Conservation (phyloP, 2,113 vertebrate species). For the Erpornis zantholeuca region DNA sequence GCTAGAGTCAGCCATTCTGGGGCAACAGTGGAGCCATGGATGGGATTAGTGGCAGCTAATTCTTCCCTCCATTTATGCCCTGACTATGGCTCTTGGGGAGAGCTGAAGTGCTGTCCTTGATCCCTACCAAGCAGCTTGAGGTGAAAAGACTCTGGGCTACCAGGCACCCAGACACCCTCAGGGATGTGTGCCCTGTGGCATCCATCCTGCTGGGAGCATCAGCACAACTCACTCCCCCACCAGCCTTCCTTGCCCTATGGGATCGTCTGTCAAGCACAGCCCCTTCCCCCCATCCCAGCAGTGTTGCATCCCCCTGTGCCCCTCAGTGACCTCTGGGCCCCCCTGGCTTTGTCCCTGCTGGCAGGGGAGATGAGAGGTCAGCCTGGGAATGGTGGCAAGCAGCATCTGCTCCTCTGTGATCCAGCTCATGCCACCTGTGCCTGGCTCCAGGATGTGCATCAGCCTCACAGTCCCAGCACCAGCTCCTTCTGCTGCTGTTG, state of each 20-base stretch:
- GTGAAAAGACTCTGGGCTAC: not conserved
- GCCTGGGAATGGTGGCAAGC: conserved; percentile 56
- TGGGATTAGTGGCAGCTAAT: not conserved
- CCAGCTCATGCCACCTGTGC: conserved; percentile 71
- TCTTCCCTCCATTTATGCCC: not conserved
- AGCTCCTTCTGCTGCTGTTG: conserved; percentile 76
- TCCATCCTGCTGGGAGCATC: not conserved
- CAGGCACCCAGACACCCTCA: not conserved
- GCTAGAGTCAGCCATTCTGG: not conserved
- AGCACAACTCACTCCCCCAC: not conserved
- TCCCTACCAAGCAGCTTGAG: not conserved
- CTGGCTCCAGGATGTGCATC: conserved; percentile 61
- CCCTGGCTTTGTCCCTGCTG: conserved; percentile 70
- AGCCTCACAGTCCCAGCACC: conserved; percentile 65
- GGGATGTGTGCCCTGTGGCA: not conserved
- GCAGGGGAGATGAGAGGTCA: conserved; percentile 77
- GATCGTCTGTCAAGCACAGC: not conserved
- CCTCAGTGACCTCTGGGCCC: not conserved
- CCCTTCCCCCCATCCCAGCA: not conserved
- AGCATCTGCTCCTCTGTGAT: conserved; percentile 74
- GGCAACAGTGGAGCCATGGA: not conserved
- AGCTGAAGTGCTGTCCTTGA: not conserved
- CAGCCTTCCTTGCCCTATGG: not conserved
- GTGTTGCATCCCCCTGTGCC: rapidly evolving
- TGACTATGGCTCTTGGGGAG: not conserved